phyloP scores from a whole-genome alignment of 2,888 invertebrate species.

The Hedychridium roseum region DNA sequence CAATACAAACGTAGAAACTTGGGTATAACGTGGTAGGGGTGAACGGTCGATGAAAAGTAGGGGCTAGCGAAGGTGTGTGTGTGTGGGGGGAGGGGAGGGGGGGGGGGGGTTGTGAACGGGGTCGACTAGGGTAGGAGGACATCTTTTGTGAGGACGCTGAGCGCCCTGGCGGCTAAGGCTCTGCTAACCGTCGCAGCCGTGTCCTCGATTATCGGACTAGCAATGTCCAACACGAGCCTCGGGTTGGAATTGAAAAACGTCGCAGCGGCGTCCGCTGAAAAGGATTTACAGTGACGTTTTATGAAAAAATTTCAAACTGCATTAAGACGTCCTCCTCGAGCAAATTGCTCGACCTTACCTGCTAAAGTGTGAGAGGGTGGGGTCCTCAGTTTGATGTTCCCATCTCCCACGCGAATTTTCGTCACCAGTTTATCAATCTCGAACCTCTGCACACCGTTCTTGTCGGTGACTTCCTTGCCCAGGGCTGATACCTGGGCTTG shows the following conservation, averaged over 20 bases:
- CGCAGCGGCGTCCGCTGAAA: slow-evolving; percentile 72
- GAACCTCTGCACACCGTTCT: slow-evolving; percentile 70
- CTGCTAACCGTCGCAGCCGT: slow-evolving; percentile 71
- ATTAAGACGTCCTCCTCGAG: too few species aligned
- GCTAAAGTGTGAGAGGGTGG: slow-evolving; percentile 45
- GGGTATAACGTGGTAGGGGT: too few species aligned
- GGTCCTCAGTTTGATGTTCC: slow-evolving; percentile 68
- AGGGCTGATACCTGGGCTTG: slow-evolving; percentile 69
- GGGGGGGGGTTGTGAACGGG: too few species aligned
- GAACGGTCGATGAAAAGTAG: too few species aligned
- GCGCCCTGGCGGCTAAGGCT: slow-evolving; percentile 69
- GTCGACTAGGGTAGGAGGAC: slow-evolving; percentile 66
- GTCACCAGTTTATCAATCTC: slow-evolving; percentile 70
- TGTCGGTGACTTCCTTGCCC: slow-evolving; percentile 67
- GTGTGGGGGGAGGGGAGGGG: too few species aligned
- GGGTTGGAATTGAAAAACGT: slow-evolving; percentile 77
- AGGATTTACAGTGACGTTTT: too few species aligned
- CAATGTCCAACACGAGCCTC: slow-evolving; percentile 71
- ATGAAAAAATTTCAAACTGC: too few species aligned
- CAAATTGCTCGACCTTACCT: too few species aligned
- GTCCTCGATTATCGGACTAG: slow-evolving; percentile 76
- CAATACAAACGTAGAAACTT: too few species aligned
- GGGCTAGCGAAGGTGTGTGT: too few species aligned
- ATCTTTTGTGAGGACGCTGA: slow-evolving; percentile 69
- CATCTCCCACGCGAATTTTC: slow-evolving; percentile 71